A percentile compares a stretch with the other conserved stretches of the same genome.
Evolutionary conservation across 2,888 invertebrate genomes (phyloP).

Genomic region (Nomada ferruginata): DNA sequence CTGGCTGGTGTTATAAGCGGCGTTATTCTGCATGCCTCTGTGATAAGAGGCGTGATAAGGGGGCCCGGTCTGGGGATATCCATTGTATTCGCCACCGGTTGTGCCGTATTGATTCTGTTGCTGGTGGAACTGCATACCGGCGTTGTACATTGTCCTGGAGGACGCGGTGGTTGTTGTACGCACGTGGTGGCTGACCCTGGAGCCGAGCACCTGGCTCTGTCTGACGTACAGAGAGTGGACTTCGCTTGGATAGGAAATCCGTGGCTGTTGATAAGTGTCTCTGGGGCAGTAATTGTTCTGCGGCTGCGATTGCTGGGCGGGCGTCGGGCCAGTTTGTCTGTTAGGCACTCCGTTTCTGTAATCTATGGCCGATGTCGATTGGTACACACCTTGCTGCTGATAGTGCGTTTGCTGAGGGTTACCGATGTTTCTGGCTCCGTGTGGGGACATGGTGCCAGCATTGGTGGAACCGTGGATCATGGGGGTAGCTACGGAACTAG

Average conservation of each 20-base stretch:
- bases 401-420: slow-evolving; percentile 77
- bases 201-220: slow-evolving; percentile 72
- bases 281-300: slow-evolving; percentile 79
- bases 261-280: slow-evolving; percentile 79
- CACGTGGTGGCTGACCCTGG: slow-evolving; percentile 77
- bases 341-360: slow-evolving; percentile 79
- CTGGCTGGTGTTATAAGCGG: slow-evolving; percentile 66
- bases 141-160: slow-evolving; percentile 81
- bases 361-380: slow-evolving; percentile 74
- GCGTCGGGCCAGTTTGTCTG: slow-evolving; percentile 74
- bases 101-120: slow-evolving; percentile 85
- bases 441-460: slow-evolving; percentile 77
- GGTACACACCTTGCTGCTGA: slow-evolving; percentile 79
- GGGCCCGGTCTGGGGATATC: slow-evolving; percentile 85
- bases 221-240: slow-evolving; percentile 79
- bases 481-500: slow-evolving; percentile 84
- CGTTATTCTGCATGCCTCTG: slow-evolving; percentile 75
- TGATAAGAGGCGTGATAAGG: slow-evolving; percentile 84
- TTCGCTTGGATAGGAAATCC: slow-evolving; percentile 78
- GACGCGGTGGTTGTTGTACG: slow-evolving; percentile 71
- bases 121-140: slow-evolving; percentile 84
- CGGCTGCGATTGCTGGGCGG: slow-evolving; percentile 74
- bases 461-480: slow-evolving; percentile 86
- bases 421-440: slow-evolving; percentile 72
- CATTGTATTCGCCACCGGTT: slow-evolving; percentile 83